A percentile compares a stretch with the other conserved stretches of the same genome.
These are phyloP conservation scores for Potorous gilbertii DNA, from an alignment of 2,797 vertebrate genomes.

Conservation along the genomic window DNA sequence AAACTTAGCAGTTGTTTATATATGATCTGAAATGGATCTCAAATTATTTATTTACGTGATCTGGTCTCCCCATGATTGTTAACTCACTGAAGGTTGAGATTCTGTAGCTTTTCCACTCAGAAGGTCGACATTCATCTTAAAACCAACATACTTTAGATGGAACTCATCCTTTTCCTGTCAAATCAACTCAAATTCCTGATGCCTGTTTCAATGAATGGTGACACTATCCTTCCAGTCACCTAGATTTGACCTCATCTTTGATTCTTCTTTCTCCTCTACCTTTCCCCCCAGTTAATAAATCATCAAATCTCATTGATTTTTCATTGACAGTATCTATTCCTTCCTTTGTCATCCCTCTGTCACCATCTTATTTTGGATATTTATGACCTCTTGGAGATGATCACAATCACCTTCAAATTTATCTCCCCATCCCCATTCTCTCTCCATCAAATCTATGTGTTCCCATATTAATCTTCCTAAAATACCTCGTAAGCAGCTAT, in stretches of 20 bases:
- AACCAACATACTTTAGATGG: not conserved
- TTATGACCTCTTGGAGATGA: not conserved
- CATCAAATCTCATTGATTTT: not conserved
- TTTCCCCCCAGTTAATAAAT: not conserved
- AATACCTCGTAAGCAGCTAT: not conserved
- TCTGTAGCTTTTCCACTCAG: not conserved
- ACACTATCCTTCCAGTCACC: not conserved
- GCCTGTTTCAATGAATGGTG: not conserved
- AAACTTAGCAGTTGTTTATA: not conserved
- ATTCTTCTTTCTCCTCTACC: not conserved
- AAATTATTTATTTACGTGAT: not conserved
- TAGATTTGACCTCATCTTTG: not conserved
- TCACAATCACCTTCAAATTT: not conserved
- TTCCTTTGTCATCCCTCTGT: not conserved
- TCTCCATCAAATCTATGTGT: not conserved
- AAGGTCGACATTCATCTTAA: not conserved
- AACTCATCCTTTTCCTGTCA: not conserved
- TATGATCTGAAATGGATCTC: not conserved
- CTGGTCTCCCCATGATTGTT: not conserved
- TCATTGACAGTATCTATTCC: not conserved
- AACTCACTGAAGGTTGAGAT: not conserved
- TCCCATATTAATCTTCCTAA: not conserved
- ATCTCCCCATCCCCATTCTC: not conserved
- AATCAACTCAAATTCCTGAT: not conserved
- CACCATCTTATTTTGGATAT: not conserved